These are phyloP conservation scores for Calephelis virginiensis DNA, from an alignment of 1,140 invertebrate species.

Conservation along the genomic window DNA sequence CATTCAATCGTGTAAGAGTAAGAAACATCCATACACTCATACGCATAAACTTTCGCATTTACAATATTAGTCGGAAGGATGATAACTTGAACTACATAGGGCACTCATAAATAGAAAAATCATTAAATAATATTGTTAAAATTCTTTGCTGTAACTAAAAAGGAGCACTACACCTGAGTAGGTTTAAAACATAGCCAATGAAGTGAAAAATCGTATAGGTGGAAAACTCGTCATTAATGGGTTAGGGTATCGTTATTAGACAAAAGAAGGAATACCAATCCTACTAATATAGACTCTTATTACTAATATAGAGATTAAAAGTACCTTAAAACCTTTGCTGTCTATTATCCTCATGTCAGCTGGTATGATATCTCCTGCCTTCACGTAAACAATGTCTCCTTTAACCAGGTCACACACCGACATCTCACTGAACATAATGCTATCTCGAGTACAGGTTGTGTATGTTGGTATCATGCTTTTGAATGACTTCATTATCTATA, in stretches of 20 bases:
- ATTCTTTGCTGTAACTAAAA: not conserved
- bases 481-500: constrained; percentile 73
- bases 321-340: constrained; percentile 68
- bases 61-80: too few species aligned
- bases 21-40: too few species aligned
- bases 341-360: constrained; percentile 68
- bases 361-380: constrained; percentile 59
- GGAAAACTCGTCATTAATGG: not conserved
- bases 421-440: constrained; percentile 38
- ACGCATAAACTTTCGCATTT: too few species aligned
- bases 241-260: too few species aligned
- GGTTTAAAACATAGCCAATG: too few species aligned
- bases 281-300: too few species aligned
- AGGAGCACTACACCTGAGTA: too few species aligned
- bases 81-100: too few species aligned
- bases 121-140: too few species aligned
- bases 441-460: constrained; percentile 54
- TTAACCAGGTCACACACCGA: constrained; percentile 53
- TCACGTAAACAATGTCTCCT: constrained; percentile 59
- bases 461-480: constrained; percentile 64
- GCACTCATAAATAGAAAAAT: too few species aligned
- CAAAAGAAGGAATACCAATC: too few species aligned
- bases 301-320: not conserved
- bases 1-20: too few species aligned
- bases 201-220: not conserved